These are phyloP conservation scores for Numenius arquata DNA, from an alignment of 2,113 vertebrate species.

Conservation along the genomic window DNA sequence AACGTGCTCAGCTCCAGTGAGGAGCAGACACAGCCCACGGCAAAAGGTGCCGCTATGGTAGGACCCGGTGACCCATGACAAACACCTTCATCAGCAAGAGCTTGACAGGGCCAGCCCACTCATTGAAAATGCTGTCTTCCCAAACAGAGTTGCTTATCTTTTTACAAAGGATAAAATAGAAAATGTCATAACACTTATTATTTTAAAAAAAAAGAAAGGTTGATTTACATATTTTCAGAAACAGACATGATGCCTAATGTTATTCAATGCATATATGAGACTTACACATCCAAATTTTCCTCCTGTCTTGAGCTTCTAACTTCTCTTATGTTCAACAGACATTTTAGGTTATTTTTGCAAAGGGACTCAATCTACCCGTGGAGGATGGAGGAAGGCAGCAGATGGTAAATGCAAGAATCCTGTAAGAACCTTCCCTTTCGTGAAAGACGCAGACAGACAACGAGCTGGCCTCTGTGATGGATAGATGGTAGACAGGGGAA, in stretches of 20 bases:
- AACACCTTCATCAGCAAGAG: not conserved
- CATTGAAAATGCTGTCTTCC: slow-evolving; percentile 52
- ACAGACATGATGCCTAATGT: not conserved
- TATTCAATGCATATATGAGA: not conserved
- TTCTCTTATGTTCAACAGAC: not conserved
- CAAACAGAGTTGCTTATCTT: slow-evolving; percentile 16
- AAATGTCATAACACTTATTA: slow-evolving; percentile 14
- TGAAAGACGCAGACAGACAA: not conserved
- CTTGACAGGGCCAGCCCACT: not conserved
- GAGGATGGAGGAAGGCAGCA: not conserved
- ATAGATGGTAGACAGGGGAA: not conserved
- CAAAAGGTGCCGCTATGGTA: not conserved
- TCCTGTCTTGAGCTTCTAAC: not conserved
- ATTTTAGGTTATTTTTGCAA: not conserved
- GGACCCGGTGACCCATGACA: not conserved
- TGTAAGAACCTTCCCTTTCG: accelerated
- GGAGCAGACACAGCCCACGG: not conserved
- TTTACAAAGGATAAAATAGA: slow-evolving; percentile 40
- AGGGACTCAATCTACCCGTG: not conserved
- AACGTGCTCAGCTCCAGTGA: not conserved
- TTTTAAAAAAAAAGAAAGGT: not conserved
- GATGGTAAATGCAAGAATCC: not conserved
- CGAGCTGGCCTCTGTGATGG: not conserved
- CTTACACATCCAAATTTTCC: not conserved
- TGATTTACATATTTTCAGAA: slow-evolving; percentile 40